Base-by-base conservation (phyloP, 23 tunicate genomes). In the Oikopleura albicans region DNA sequence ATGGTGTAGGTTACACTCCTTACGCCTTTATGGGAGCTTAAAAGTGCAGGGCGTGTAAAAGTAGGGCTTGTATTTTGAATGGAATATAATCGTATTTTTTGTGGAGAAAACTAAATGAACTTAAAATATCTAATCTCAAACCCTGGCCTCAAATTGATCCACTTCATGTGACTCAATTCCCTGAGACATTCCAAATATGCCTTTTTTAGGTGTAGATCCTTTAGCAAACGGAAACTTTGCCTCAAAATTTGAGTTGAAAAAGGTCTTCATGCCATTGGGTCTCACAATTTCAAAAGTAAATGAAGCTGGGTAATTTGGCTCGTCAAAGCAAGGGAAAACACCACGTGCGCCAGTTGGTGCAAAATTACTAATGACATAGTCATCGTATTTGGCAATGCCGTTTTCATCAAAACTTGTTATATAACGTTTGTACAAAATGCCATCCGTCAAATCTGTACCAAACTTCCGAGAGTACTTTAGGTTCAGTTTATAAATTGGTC, bases 281-380 rank as follows among this genome's bases (percentile, higher is more conserved):
- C 59, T 49, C 59, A 49, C 59, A 22, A 49, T 22, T 49, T 49
- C 59, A 22, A 49, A 22, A 8, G 59, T 49, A 22, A 49, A 49
- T 49, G 8, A 8, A 8, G 59, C 59, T 49, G 8, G 59, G 59
- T 49, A 49, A 8, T 49, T 22, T 8, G 59, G 59, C 59, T 49
- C 59, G 59, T 49, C 59, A 49, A 49, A 49, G 59, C 59, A 49
- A 49, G 59, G 59, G 59, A 49, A 49, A 49, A 49, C 59, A 49
- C 22, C 22, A 22, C 59, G 59, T 8, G 59, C 59, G 8, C 22
- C 22, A 22, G 8, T 49, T 8, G 59, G 59, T 22, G 22, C 22
- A 49, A 49, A 49, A 49, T 49, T 22, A 22, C 59, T 49, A 8
- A 22, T 22, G 22, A 49, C 16, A 49, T 49, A 49, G 8, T 49